Conservation (phyloP, 2,113 vertebrate species). For the Tupaia chinensis region DNA sequence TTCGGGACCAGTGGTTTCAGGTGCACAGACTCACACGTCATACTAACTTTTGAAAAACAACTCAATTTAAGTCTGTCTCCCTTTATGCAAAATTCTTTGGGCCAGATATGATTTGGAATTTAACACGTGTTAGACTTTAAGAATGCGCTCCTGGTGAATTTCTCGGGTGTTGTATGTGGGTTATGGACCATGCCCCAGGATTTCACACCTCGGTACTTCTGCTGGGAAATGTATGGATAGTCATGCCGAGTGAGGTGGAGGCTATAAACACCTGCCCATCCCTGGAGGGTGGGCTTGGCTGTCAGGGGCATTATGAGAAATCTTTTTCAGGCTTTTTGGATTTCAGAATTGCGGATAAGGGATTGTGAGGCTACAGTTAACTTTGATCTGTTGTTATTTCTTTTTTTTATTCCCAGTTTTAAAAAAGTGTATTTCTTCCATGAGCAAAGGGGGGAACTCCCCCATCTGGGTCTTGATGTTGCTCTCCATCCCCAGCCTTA, state of each 20-base stretch:
- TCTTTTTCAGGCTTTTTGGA: not conserved
- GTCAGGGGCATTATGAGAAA: not conserved
- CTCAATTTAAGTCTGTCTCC: not conserved
- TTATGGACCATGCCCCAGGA: not conserved
- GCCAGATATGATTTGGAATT: not conserved
- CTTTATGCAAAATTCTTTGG: not conserved
- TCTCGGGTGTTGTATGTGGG: accelerated
- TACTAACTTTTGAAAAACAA: not conserved
- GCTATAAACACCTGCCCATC: accelerated
- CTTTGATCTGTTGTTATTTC: not conserved
- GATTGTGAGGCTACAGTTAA: not conserved
- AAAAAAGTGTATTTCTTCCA: too few species aligned
- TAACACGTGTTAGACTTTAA: not conserved
- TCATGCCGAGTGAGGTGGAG: not conserved
- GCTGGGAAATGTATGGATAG: not conserved
- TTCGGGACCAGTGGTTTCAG: not conserved
- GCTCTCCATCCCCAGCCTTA: too few species aligned
- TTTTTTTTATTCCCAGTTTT: not conserved
- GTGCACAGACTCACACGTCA: not conserved
- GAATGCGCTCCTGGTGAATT: not conserved
- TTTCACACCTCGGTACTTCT: not conserved
- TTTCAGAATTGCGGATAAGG: not conserved
- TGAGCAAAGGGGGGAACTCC: too few species aligned
- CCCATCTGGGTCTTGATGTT: too few species aligned
- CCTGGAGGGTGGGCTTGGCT: not conserved